These are phyloP conservation scores for Petrocephalus schoutedeni DNA, from an alignment of 2,797 vertebrate genomes.

Conservation along the genomic window DNA sequence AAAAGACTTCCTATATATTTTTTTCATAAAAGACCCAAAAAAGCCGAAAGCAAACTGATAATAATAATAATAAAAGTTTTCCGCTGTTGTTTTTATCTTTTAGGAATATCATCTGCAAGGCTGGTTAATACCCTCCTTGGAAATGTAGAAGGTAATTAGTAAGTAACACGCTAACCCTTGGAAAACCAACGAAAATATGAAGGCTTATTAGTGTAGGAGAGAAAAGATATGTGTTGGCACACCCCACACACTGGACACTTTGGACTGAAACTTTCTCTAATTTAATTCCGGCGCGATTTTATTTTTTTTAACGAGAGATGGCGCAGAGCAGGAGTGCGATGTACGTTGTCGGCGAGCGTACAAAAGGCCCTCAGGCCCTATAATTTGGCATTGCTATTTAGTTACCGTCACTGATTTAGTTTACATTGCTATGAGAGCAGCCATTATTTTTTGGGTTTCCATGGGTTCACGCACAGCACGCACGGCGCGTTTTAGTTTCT, in stretches of 20 bases:
- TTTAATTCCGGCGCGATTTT: neutral
- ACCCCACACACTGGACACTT: conserved; percentile 55
- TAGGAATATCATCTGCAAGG: neutral
- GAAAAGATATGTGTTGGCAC: neutral
- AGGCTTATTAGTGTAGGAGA: conserved; percentile 2
- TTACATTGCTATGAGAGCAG: too few species aligned
- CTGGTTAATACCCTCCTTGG: neutral
- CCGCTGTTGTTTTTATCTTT: neutral
- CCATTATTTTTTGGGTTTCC: too few species aligned
- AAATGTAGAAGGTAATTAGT: conserved; percentile 56
- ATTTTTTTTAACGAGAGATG: neutral
- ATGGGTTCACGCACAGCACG: too few species aligned
- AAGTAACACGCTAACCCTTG: conserved; percentile 55
- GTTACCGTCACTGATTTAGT: too few species aligned
- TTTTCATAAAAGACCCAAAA: neutral
- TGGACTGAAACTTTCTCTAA: conserved; percentile 45
- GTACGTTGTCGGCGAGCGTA: neutral
- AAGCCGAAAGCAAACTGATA: neutral
- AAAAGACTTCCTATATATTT: neutral
- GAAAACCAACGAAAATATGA: conserved; percentile 36
- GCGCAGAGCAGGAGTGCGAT: neutral
- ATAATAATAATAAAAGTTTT: neutral
- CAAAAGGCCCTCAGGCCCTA: too few species aligned
- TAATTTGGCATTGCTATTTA: too few species aligned
- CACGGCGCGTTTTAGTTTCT: too few species aligned